These are phyloP conservation scores for Drosophila nikananu DNA, from an alignment of 1,140 invertebrate genomes.

Conservation along the genomic window DNA sequence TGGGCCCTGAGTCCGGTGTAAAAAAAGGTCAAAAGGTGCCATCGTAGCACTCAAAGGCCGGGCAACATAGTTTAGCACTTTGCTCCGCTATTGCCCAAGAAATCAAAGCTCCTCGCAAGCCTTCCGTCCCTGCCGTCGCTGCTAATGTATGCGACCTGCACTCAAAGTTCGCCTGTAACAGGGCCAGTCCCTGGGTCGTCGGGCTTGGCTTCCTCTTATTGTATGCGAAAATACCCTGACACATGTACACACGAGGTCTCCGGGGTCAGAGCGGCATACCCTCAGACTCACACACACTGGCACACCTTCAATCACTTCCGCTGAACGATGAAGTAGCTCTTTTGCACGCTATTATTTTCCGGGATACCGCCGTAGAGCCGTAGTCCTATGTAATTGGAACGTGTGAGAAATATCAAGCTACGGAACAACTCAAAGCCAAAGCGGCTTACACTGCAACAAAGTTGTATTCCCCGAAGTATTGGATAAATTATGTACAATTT, in stretches of 20 bases:
- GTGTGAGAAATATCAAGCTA: conserved; percentile 83
- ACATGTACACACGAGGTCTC: conserved; percentile 31
- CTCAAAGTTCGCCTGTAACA: conserved; percentile 71
- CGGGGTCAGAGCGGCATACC: conserved; percentile 34
- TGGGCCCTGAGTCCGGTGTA: background rate
- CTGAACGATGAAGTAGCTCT: conserved; percentile 84
- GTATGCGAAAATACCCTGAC: conserved; percentile 65
- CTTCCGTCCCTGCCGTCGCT: conserved; percentile 10
- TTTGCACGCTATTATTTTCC: conserved; percentile 85
- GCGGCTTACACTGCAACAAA: conserved; percentile 23
- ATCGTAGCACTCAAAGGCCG: conserved; percentile 68
- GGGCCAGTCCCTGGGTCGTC: conserved; percentile 40
- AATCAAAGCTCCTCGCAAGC: conserved; percentile 71
- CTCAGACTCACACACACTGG: conserved; percentile 54
- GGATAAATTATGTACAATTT: background rate
- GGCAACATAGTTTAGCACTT: conserved; percentile 85
- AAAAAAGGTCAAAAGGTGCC: conserved; percentile 71
- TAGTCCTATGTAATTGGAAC: conserved; percentile 79
- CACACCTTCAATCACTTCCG: conserved; percentile 85
- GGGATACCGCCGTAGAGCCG: conserved; percentile 29
- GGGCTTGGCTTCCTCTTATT: conserved; percentile 45
- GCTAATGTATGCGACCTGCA: conserved; percentile 79
- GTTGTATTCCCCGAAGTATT: background rate
- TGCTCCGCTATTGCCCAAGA: conserved; percentile 66
- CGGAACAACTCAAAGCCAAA: conserved; percentile 39